phyloP scores from a whole-genome alignment of 2,113 vertebrate genomes.

The Pandion haliaetus region DNA sequence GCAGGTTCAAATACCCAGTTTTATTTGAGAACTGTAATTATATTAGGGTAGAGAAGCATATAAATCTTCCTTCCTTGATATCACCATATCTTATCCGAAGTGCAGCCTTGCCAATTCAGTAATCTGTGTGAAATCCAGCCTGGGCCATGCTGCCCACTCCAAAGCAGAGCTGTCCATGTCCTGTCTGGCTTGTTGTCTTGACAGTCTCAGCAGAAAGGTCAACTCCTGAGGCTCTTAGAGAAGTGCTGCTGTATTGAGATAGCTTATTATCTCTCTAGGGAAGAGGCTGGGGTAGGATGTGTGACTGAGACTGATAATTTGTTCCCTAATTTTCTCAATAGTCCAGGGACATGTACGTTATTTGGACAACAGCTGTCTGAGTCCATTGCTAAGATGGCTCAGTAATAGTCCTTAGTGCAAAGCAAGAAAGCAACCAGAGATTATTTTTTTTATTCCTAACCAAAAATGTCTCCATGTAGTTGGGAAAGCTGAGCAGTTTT shows the following conservation, averaged over 20 bases:
- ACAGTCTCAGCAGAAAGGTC: not conserved
- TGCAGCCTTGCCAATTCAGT: not conserved
- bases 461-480: not conserved
- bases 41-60: not conserved
- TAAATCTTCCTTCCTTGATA: not conserved
- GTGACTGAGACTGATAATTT: not conserved
- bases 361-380: not conserved
- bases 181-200: not conserved
- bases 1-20: not conserved
- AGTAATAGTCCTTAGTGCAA: not conserved
- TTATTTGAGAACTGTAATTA: not conserved
- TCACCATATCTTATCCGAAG: not conserved
- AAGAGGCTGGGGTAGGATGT: not conserved
- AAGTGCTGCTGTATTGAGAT: not conserved
- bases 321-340: not conserved
- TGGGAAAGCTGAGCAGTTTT: not conserved
- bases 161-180: not conserved
- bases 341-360: not conserved
- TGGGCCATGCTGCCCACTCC: fast-evolving
- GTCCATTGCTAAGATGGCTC: not conserved
- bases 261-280: not conserved
- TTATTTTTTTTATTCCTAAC: not conserved
- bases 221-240: not conserved
- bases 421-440: not conserved
- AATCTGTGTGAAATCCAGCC: not conserved